Base-by-base conservation (phyloP, 2,797 vertebrate genomes). In the Odontamblyopus lacepedii region DNA sequence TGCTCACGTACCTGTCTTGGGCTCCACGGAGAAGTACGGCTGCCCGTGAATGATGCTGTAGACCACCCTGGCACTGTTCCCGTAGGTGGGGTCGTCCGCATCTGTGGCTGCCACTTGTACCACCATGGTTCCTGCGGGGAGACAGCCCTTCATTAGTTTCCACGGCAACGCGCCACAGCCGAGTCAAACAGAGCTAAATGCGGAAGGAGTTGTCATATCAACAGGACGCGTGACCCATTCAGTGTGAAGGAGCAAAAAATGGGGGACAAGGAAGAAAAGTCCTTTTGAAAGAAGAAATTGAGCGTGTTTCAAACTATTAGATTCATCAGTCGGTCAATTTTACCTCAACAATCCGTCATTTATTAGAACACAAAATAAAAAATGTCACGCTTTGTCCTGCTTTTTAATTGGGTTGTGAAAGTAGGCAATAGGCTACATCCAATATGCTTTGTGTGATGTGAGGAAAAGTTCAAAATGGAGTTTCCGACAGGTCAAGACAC, bases 21-120 rank as follows among this genome's bases (percentile, higher is more conserved):
- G 96, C 78, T 98, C 97, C 92, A 99, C 97, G 0, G 97, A 99
- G 92, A 99, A 98, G 82, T 99, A 99, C 0, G 97, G 97, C 79
- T 99, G 97, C 55, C 97, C 97, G 56, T 98, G 95, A 23, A 97
- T 87, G 88, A 99, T 98, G 84, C 97, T 99, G 92, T 98, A 99
- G 62, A 98, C 93, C 72, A 99, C 97, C 69, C 97, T 93, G 80
- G 97, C 97, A 0, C 97, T 98, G 92, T 98, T 98, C 71, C 97
- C 97, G 0, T 98, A 98, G 0, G 97, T 98, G 13, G 97, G 97
- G 79, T 98, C 97, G 76, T 98, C 97, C 1, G 96, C 96, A 85
- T 98, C 97, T 0, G 97, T 98, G 19, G 97, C 97, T 59, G 96
- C 96, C 89, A 99, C 97, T 91, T 99, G 96, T 77, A 98, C 95